Conservation (phyloP, 1,140 invertebrate genomes). For the Eriocheir sinensis region DNA sequence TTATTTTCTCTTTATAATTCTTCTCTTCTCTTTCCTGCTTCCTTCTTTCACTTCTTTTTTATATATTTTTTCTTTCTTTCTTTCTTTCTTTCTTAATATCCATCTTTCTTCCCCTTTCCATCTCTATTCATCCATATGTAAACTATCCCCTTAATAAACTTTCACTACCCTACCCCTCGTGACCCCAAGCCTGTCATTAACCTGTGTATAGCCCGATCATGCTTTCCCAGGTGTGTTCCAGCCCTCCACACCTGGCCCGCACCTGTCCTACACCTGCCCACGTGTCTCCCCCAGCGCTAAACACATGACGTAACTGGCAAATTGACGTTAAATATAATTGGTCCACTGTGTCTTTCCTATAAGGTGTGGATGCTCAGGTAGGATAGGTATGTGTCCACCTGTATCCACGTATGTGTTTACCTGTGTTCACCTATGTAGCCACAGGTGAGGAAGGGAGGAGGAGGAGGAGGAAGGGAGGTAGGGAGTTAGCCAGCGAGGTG, state of each 20-base stretch:
- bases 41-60: too few species aligned
- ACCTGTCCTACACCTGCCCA: background rate
- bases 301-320: background rate
- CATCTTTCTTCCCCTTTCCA: background rate
- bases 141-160: too few species aligned
- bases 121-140: background rate
- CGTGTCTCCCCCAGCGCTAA: background rate
- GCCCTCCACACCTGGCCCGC: background rate
- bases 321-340: constrained; percentile 2
- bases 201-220: too few species aligned
- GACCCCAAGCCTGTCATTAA: background rate
- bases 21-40: too few species aligned
- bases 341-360: background rate
- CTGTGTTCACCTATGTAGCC: background rate
- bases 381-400: constrained; percentile 2
- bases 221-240: background rate
- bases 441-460: background rate
- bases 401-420: too few species aligned
- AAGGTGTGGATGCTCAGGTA: background rate
- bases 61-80: too few species aligned
- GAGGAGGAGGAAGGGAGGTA: too few species aligned
- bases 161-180: background rate
- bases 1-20: too few species aligned
- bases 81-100: background rate
- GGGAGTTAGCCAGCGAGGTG: too few species aligned